These are phyloP conservation scores for Borostomias antarcticus DNA, from an alignment of 2,797 vertebrate genomes.

Conservation along the genomic window DNA sequence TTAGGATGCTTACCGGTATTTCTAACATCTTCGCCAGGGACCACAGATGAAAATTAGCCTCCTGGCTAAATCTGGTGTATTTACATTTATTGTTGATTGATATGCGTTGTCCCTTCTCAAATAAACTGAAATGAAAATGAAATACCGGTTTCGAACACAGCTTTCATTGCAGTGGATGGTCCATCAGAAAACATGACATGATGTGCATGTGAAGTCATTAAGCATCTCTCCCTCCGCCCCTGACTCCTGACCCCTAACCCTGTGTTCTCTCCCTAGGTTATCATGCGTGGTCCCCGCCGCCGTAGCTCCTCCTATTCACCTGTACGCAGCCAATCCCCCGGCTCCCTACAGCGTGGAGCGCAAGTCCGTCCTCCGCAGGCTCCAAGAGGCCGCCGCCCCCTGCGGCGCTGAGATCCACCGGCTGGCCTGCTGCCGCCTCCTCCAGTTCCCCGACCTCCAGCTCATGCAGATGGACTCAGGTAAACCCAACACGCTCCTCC, in stretches of 20 bases:
- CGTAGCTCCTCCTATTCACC: conserved; percentile 81
- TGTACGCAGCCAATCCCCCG: conserved; percentile 85
- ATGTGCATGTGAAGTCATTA: neutral
- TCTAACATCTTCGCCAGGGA: too few relatives aligned
- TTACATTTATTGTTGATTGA: too few relatives aligned
- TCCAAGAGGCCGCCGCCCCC: conserved; percentile 75
- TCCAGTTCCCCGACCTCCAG: conserved; percentile 86
- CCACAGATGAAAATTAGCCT: too few relatives aligned
- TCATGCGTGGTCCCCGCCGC: conserved; percentile 85
- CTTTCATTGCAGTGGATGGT: neutral
- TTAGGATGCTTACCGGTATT: too few relatives aligned
- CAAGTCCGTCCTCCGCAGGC: conserved; percentile 71
- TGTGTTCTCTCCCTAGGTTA: conserved; percentile 75
- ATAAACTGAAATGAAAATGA: too few relatives aligned
- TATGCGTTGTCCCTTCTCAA: too few relatives aligned
- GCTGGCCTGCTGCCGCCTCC: conserved; percentile 67
- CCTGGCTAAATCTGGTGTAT: too few relatives aligned
- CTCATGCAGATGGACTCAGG: conserved; percentile 96
- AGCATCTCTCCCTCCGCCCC: neutral
- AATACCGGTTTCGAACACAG: neutral
- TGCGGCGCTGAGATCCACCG: conserved; percentile 75
- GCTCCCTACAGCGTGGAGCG: conserved; percentile 80
- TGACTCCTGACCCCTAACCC: too few relatives aligned
- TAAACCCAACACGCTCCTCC: conserved; percentile 50
- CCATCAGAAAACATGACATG: neutral